A percentile compares a stretch with the other conserved stretches of the same genome.
Conservation (phyloP, 2,888 invertebrate species). For the Nowickia ferox region DNA sequence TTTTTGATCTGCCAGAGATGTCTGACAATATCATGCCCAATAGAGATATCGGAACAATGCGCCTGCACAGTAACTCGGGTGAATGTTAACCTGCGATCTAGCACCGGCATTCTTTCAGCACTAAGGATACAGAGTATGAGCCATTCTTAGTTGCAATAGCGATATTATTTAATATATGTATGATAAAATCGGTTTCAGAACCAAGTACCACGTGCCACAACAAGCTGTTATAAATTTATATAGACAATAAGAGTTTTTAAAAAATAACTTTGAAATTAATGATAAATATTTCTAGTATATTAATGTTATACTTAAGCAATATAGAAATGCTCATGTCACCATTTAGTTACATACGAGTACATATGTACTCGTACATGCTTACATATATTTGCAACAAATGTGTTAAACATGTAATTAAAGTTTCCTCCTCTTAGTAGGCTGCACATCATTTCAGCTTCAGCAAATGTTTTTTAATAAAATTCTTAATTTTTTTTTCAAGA, state of each 20-base stretch:
- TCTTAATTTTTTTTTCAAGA: constrained; percentile 21
- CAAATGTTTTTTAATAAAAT: constrained; percentile 38
- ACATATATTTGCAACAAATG: constrained; percentile 56
- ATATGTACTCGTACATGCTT: background rate
- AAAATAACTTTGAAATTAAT: constrained; percentile 28
- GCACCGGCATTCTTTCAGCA: too few relatives aligned
- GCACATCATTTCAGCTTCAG: constrained; percentile 30
- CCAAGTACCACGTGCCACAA: background rate
- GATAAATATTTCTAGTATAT: constrained; percentile 56
- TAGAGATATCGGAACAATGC: too few relatives aligned
- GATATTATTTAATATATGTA: too few relatives aligned
- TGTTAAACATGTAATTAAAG: constrained; percentile 66
- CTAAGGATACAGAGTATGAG: too few relatives aligned
- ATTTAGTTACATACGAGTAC: constrained; percentile 14
- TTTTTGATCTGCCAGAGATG: too few relatives aligned
- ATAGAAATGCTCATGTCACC: constrained; percentile 9
- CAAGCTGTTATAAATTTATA: background rate
- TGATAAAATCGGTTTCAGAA: background rate
- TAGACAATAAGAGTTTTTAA: background rate
- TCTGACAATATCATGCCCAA: too few relatives aligned
- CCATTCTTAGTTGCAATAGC: too few relatives aligned
- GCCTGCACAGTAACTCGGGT: too few relatives aligned
- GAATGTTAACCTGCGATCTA: too few relatives aligned
- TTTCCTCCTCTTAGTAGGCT: constrained; percentile 13
- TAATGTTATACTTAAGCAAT: constrained; percentile 13